phyloP scores from a whole-genome alignment of 2,113 vertebrate genomes.

The Patagioenas fasciata region DNA sequence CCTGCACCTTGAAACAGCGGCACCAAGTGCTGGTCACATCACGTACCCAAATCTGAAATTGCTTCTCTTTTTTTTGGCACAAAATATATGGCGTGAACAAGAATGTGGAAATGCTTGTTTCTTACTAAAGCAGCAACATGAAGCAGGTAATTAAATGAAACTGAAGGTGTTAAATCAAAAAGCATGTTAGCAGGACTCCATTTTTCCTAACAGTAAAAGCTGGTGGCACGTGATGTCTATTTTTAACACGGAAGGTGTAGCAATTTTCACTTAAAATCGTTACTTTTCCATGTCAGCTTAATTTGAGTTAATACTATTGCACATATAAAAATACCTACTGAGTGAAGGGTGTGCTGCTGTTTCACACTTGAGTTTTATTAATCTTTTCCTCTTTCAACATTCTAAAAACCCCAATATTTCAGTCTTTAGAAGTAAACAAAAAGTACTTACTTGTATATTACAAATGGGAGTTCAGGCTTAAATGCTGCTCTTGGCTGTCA shows the following conservation, averaged over 20 bases:
- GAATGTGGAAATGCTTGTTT: not conserved
- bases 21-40: not conserved
- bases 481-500: not conserved
- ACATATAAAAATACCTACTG: not conserved
- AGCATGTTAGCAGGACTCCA: not conserved
- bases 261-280: not conserved
- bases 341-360: not conserved
- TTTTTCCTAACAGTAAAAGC: not conserved
- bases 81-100: not conserved
- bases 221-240: not conserved
- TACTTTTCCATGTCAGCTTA: not conserved
- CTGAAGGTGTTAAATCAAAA: constrained; percentile 58
- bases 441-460: not conserved
- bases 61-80: not conserved
- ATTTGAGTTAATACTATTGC: not conserved
- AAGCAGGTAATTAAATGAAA: constrained; percentile 37
- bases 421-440: not conserved
- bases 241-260: constrained; percentile 11
- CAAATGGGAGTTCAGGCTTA: not conserved
- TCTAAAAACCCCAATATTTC: not conserved
- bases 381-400: not conserved
- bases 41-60: not conserved
- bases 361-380: not conserved
- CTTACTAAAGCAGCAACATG: constrained; percentile 16
- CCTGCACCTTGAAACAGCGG: not conserved